Base-by-base conservation (phyloP, 2,888 invertebrate genomes). In the Chorisops tibialis region DNA sequence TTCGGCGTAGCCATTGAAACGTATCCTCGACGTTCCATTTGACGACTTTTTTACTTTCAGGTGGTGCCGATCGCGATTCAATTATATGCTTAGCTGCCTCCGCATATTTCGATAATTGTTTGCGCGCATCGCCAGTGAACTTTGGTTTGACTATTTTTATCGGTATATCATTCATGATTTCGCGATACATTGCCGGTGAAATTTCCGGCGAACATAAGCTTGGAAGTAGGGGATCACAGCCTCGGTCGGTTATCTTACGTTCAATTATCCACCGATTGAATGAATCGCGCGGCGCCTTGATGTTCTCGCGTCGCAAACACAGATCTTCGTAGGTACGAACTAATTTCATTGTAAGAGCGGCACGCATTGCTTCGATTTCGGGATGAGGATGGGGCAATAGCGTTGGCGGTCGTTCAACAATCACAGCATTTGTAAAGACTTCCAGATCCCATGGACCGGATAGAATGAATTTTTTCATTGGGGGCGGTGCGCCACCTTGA, bases 1-100 rank as follows among this genome's bases (percentile, higher is more conserved):
- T 95, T 72, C 91, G 85, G 73, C 96, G 83, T 52, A 97, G 77
- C 96, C 96, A 97, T 70, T 93, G 92, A 78, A 97, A 96, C 21
- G 96, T 96, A 71, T 97, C 96, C 73, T 97, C 96, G 0, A 95
- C 96, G 80, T 96, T 96, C 97, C 97, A 97, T 76, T 96, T 97
- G 0, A 98, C 96, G 12, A 96, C 91, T 80, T 97, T 97, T 66
- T 97, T 84, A 73, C 96, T 94, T 75, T 96, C 96, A 0, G 94
- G 87, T 22, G 93, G 91, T 7, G 92, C 90, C 75, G 93, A 93
- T 70, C 96, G 86, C 6, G 93, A 92, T 78, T 96, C 97, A 69
- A 97, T 95, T 81, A 96, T 93, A 78, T 93, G 92, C 74, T 96
- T 96, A 2, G 97, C 96, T 14, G 96, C 96, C 78, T 97, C 96